Conservation (phyloP, 2,113 vertebrate genomes). For the Mola mola region DNA sequence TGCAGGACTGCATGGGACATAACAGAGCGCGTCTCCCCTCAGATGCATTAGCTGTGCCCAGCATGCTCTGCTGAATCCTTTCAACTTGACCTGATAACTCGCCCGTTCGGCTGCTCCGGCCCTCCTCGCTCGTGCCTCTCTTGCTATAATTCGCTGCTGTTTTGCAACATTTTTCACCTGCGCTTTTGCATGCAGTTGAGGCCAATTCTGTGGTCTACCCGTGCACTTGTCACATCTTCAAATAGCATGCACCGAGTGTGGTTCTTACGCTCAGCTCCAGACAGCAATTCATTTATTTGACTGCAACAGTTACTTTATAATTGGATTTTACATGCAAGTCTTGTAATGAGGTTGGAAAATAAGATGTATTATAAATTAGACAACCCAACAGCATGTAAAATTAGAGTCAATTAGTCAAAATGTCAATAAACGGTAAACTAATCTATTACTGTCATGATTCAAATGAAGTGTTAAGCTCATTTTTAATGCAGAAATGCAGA, state of each 20-base stretch:
- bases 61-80: conserved; percentile 47
- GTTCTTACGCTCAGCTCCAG: not conserved
- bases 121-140: conserved; percentile 1
- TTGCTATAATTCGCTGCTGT: conserved; percentile 23
- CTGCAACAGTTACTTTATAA: not conserved
- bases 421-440: no score
- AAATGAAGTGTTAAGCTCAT: no score
- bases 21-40: conserved; percentile 44
- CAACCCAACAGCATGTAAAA: not conserved
- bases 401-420: not conserved
- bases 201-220: conserved; percentile 26
- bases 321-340: not conserved
- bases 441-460: no score
- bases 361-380: not conserved
- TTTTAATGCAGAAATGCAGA: no score
- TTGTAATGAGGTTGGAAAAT: not conserved
- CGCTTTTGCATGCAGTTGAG: no score
- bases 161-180: conserved; percentile 32
- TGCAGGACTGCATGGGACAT: conserved; percentile 58
- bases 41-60: conserved; percentile 35
- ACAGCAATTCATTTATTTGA: not conserved
- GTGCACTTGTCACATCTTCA: conserved; percentile 19
- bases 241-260: not conserved
- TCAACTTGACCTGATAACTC: conserved; percentile 58
- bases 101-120: conserved; percentile 25